These are phyloP conservation scores for Leucoptera coffeella DNA, from an alignment of 2,888 invertebrate species.

Conservation along the genomic window DNA sequence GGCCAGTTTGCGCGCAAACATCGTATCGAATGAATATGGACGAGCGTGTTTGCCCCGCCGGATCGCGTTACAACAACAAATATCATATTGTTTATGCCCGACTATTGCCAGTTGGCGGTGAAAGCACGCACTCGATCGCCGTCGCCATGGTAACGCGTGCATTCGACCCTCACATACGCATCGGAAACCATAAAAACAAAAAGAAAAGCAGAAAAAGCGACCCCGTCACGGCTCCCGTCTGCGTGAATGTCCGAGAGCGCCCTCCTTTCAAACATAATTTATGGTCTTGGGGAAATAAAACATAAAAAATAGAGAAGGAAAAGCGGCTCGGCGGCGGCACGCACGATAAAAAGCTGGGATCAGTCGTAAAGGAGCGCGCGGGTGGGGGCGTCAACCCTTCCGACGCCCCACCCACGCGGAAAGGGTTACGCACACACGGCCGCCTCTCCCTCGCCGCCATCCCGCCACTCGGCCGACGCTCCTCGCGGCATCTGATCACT, in stretches of 20 bases:
- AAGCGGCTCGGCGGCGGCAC: constrained; percentile 45
- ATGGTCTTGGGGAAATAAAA: constrained; percentile 54
- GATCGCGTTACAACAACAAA: constrained; percentile 45
- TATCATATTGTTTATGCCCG: constrained; percentile 23
- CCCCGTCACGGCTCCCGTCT: constrained; percentile 46
- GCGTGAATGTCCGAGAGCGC: constrained; percentile 47
- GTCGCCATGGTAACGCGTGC: constrained; percentile 38
- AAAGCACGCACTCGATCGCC: constrained; percentile 21
- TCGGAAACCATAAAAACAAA: constrained; percentile 41
- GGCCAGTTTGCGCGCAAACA: constrained; percentile 44
- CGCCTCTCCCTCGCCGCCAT: constrained; percentile 20
- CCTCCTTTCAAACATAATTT: constrained; percentile 56
- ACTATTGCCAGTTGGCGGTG: constrained; percentile 15
- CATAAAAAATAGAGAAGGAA: constrained; percentile 56
- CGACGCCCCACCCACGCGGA: constrained; percentile 36
- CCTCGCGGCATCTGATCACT: too few relatives aligned
- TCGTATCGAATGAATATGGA: constrained; percentile 40
- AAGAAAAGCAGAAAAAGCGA: constrained; percentile 36
- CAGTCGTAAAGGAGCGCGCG: constrained; percentile 37
- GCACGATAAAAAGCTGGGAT: constrained; percentile 50
- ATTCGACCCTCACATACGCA: constrained; percentile 28
- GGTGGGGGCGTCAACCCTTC: constrained; percentile 50
- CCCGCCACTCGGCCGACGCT: too few relatives aligned
- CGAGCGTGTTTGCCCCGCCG: constrained; percentile 31
- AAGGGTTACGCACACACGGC: constrained; percentile 20